Evolutionary conservation across 2,888 invertebrate genomes (phyloP), one percentile per base, ranked within the genome.

Genomic region (Eupithecia pulchellata): DNA sequence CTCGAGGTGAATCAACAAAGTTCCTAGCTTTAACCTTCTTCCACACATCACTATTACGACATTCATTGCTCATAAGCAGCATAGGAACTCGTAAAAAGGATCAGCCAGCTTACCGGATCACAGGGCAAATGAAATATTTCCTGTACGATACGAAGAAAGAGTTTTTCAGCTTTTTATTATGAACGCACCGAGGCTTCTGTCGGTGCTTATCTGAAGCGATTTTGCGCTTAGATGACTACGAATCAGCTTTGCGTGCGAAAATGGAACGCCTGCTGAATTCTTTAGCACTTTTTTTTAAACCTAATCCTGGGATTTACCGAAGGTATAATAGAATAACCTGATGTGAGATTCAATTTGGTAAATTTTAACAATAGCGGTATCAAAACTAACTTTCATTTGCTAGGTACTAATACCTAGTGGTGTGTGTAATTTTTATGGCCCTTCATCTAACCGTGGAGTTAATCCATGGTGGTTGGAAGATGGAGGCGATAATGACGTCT

Each of bases 111-210:
- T 87, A 82, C 83, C 78, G 85, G 86, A 87, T 88, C 86, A 85
- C 77, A 82, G 81, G 82, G 82, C 84, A 88, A 88, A 91, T 89
- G 86, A 89, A 89, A 90, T 89, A 90, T 89, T 87, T 89, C 85
- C 84, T 83, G 84, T 83, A 84, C 85, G 85, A 30, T 47, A 52
- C 52, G 47, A 52, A 69, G 47, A 87, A 66, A 69, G 55, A 86
- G 84, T 83, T 85, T 61, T 82, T 78, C 78, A 75, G 72, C 70
- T 81, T 78, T 81, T 83, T 82, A 79, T 68, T 84, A 83, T 79
- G 79, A 82, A 88, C 86, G 86, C 89, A 89, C 84, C 86, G 78
- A 83, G 80, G 82, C 81, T 82, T 80, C 76, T 75, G 69, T 76
- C 82, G 84, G 83, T 86, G 83, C 84, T 87, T 86, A 87, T 84